phyloP scores from a whole-genome alignment of 2,888 invertebrate species.

The Meandrusa payeni region DNA sequence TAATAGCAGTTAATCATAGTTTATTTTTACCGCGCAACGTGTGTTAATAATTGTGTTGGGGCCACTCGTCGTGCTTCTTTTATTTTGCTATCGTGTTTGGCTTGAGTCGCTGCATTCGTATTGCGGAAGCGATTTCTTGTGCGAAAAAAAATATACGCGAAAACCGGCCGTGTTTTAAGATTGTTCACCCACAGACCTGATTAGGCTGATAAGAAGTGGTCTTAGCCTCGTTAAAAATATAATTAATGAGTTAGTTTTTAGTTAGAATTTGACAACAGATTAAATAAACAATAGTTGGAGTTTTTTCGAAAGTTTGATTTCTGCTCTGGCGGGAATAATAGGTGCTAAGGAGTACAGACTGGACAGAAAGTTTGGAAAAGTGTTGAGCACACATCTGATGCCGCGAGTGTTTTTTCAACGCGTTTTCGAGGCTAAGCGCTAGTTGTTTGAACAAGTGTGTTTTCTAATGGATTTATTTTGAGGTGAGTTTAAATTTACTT shows the following conservation, averaged over 20 bases:
- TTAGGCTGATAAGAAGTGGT: constrained; percentile 46
- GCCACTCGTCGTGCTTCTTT: constrained; percentile 65
- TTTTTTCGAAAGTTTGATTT: constrained; percentile 41
- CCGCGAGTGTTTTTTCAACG: constrained; percentile 78
- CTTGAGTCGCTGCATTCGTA: constrained; percentile 53
- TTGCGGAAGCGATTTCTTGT: constrained; percentile 61
- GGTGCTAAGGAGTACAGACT: constrained; percentile 55
- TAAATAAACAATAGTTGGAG: constrained; percentile 31
- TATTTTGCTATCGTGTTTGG: constrained; percentile 64
- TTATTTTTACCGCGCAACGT: constrained; percentile 78
- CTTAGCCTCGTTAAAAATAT: constrained; percentile 38
- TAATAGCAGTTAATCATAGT: constrained; percentile 78
- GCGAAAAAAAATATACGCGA: constrained; percentile 46
- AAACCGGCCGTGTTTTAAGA: constrained; percentile 43
- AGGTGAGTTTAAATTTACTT: constrained; percentile 81
- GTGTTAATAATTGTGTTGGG: constrained; percentile 74
- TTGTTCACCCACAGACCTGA: constrained; percentile 45
- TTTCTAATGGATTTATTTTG: constrained; percentile 82
- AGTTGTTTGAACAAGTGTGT: constrained; percentile 81
- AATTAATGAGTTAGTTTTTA: constrained; percentile 23
- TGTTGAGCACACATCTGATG: constrained; percentile 72
- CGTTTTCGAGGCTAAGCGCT: constrained; percentile 81
- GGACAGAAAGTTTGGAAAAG: constrained; percentile 75
- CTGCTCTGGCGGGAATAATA: constrained; percentile 62
- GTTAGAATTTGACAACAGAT: constrained; percentile 34